Percentiles rank a stretch among this genome's conserved stretches.
Evolutionary conservation across 2,888 invertebrate genomes (phyloP).

Genomic region (Caradrina clavipalpis): DNA sequence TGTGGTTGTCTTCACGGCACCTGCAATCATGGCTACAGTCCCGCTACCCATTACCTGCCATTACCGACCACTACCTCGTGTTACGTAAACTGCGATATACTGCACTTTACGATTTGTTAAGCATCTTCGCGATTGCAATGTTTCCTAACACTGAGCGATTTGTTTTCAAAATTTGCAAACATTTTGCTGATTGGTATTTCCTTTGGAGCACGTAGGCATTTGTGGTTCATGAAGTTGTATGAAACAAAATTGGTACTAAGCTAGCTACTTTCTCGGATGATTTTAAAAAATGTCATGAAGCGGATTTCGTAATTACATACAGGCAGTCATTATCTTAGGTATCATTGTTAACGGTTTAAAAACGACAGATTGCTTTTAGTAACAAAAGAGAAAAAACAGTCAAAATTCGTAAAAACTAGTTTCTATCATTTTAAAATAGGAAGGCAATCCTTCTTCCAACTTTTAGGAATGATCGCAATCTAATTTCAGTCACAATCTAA

Average conservation of each 20-base stretch:
- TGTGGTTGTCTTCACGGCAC: slow-evolving; percentile 39
- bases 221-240: not conserved
- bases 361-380: not conserved
- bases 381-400: not conserved
- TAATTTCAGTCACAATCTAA: too few relatives aligned
- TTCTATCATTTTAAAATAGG: too few relatives aligned
- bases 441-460: too few relatives aligned
- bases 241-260: not conserved
- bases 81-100: slow-evolving; percentile 65
- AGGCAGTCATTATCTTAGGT: too few relatives aligned
- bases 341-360: too few relatives aligned
- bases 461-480: too few relatives aligned
- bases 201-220: slow-evolving; percentile 49
- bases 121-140: slow-evolving; percentile 58
- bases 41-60: slow-evolving; percentile 63
- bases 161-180: slow-evolving; percentile 60
- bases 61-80: slow-evolving; percentile 53
- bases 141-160: slow-evolving; percentile 48
- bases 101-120: slow-evolving; percentile 66
- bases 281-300: not conserved
- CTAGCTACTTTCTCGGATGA: not conserved
- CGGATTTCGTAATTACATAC: not conserved
- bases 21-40: slow-evolving; percentile 56
- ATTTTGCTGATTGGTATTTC: slow-evolving; percentile 48
- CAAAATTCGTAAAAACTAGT: not conserved